phyloP scores from a whole-genome alignment of 37 sponge, comb jelly and placozoan species.

The Amphimedon queenslandica region DNA sequence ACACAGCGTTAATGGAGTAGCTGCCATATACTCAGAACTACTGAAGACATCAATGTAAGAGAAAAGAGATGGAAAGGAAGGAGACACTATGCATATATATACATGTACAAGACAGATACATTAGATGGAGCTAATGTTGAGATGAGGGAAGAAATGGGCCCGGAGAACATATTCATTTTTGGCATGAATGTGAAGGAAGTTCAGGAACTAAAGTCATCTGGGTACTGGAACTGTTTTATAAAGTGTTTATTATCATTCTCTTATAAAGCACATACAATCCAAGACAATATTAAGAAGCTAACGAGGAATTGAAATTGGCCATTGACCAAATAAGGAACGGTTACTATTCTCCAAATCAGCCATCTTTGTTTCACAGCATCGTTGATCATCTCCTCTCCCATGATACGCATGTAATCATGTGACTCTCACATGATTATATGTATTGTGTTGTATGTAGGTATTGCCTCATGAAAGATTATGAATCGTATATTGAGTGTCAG shows the following conservation, averaged over 20 bases:
- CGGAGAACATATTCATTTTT: slow-evolving; percentile 97
- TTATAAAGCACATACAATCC: slow-evolving; percentile 88
- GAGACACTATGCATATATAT: no score
- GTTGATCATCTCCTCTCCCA: slow-evolving; percentile 78
- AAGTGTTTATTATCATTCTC: no score
- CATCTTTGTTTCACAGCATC: slow-evolving; percentile 75
- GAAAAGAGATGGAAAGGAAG: no score
- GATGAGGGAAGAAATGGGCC: slow-evolving; percentile 96
- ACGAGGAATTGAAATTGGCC: slow-evolving; percentile 83
- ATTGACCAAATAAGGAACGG: slow-evolving; percentile 84
- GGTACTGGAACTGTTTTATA: no score
- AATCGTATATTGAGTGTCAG: slow-evolving; percentile 85
- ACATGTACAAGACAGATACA: no score
- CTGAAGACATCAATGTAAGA: slow-evolving; percentile 84
- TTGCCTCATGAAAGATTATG: slow-evolving; percentile 93
- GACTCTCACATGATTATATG: no score
- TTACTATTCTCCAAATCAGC: slow-evolving; percentile 72
- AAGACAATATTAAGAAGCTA: slow-evolving; percentile 75
- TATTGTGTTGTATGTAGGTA: slow-evolving; percentile 80
- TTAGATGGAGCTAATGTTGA: slow-evolving; percentile 99
- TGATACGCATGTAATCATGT: slow-evolving; percentile 85
- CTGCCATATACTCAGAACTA: slow-evolving; percentile 91
- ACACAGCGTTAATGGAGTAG: slow-evolving; percentile 96
- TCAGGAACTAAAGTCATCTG: slow-evolving; percentile 48
- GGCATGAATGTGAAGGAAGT: slow-evolving; percentile 95